These are phyloP conservation scores for Yoshiicerus persimilis DNA, from an alignment of 1,140 invertebrate genomes.

Conservation along the genomic window DNA sequence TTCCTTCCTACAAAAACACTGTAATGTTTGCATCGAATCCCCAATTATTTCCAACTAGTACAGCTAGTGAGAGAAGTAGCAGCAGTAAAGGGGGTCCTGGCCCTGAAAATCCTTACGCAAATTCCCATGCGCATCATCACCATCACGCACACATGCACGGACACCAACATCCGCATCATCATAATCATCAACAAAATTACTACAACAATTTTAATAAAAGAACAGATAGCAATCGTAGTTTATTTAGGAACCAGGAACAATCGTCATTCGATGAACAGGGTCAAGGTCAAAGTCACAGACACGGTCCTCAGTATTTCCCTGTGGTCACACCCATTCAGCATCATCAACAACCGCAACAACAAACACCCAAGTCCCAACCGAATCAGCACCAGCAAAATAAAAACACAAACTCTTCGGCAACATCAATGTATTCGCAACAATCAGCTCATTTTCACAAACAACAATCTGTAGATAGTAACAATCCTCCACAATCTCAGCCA, in stretches of 20 bases:
- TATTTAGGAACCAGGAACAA: not conserved
- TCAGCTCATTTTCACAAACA: not conserved
- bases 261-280: not conserved
- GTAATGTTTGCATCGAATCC: constrained; percentile 48
- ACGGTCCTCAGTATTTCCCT: constrained; percentile 30
- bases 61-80: constrained; percentile 5
- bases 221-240: not conserved
- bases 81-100: not conserved
- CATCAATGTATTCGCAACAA: not conserved
- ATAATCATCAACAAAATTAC: constrained; percentile 3
- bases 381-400: not conserved
- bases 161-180: constrained; percentile 22
- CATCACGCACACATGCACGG: constrained; percentile 19
- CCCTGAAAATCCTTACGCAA: not conserved
- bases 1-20: constrained; percentile 32
- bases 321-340: not conserved
- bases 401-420: not conserved
- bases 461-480: constrained; percentile 1
- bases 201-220: not conserved
- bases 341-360: constrained; percentile 11
- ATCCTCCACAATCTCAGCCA: not conserved
- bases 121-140: not conserved
- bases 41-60: constrained; percentile 37
- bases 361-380: not conserved
- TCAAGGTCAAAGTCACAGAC: not conserved